Evolutionary conservation across 2,888 invertebrate species (phyloP).

Genomic region (Mystacides longicornis): DNA sequence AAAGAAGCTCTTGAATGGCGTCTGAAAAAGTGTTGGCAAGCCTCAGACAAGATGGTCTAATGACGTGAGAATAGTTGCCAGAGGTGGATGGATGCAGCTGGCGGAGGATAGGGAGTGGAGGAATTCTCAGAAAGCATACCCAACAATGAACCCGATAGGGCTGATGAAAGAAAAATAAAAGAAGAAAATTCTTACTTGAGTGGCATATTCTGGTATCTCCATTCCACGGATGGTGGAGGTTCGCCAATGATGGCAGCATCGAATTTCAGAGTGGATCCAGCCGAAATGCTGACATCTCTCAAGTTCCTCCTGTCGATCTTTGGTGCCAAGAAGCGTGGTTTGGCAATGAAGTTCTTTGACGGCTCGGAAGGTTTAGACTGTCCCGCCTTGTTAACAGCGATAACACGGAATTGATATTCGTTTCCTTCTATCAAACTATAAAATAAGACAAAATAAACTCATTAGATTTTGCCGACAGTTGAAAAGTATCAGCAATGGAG

Average conservation of each 20-base stretch:
- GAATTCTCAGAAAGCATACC: too few relatives aligned
- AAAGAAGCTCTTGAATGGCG: too few relatives aligned
- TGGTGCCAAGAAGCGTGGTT: constrained; percentile 85
- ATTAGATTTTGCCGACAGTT: not conserved
- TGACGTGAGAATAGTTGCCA: too few relatives aligned
- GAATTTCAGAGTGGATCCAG: constrained; percentile 87
- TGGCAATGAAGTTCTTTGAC: constrained; percentile 77
- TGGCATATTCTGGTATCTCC: constrained; percentile 81
- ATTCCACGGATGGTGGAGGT: constrained; percentile 88
- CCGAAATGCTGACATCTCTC: constrained; percentile 82
- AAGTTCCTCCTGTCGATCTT: constrained; percentile 92
- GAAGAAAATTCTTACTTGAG: constrained; percentile 42
- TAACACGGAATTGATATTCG: constrained; percentile 93
- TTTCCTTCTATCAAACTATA: constrained; percentile 79
- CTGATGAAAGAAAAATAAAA: not conserved
- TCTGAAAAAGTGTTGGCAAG: too few relatives aligned
- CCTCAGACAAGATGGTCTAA: too few relatives aligned
- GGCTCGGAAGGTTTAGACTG: constrained; percentile 86
- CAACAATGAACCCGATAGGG: too few relatives aligned
- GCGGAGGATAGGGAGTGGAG: too few relatives aligned
- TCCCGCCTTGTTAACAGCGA: constrained; percentile 93
- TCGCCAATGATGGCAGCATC: constrained; percentile 92
- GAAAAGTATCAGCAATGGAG: not conserved
- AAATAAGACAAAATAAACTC: not conserved
- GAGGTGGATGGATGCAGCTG: too few relatives aligned